Base-by-base conservation (phyloP, 2,888 invertebrate species). In the Limnephilus rhombicus region DNA sequence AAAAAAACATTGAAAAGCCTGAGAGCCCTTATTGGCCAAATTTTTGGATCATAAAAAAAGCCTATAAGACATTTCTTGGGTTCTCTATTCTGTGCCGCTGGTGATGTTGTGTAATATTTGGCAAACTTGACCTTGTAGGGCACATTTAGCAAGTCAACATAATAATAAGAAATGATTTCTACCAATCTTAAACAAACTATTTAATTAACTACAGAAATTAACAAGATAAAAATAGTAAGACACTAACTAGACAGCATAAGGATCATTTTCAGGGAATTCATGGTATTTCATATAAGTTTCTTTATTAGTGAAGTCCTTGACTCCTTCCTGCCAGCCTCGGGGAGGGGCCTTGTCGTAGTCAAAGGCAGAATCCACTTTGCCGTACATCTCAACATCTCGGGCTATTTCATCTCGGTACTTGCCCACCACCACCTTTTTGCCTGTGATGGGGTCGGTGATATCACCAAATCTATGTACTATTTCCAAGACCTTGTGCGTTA, bases 401-500 rank as follows among this genome's bases (percentile, higher is more conserved):
- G 98, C 97, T 93, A 98, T 96, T 92, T 98, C 97, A 93, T 98
- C 98, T 94, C 98, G 97, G 94, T 98, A 98, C 94, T 96, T 96
- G 93, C 97, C 97, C 90, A 96, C 97, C 0, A 98, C 97, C 82
- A 98, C 97, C 95, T 98, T 98, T 94, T 98, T 98, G 29, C 98
- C 98, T 85, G 98, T 98, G 41, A 99, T 95, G 2, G 99, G 99
- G 95, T 98, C 98, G n/a, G 97, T 98, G 90, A 98, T 96, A 95
- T 99, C 98, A 94, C 99, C 99, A 94, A 98, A 95, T 2, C 98
- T 98, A 95, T 98, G 98, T 29, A 99, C 96, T 9, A 98, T 97
- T 95, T 98, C 97, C 94, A 98, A 96, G 0, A 99, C 97, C 95
- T 97, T 96, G 94, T 98, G 98, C 12, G 98, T 98, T 15, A 99